A percentile compares a stretch with the other conserved stretches of the same genome.
Evolutionary conservation across 2,888 invertebrate species (phyloP).

Genomic region (Hetaerina titia): DNA sequence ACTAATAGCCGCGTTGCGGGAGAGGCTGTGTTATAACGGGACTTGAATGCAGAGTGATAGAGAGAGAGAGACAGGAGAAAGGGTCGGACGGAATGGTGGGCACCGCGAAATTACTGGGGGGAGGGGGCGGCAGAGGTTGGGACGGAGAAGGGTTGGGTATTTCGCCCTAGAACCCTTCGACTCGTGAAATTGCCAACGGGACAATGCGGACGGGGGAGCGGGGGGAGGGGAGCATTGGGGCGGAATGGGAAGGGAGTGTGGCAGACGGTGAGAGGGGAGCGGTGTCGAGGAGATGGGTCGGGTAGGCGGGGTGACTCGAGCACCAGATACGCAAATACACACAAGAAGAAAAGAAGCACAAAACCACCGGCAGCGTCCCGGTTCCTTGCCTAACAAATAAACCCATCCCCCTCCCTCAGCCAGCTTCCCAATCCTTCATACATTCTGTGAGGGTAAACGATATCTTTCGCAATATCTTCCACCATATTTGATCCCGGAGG

Average conservation of each 20-base stretch:
- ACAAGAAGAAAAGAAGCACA: neutral
- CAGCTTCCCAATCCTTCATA: neutral
- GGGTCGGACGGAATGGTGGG: neutral
- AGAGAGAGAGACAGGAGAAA: neutral
- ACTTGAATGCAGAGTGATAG: neutral
- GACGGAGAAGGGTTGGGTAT: conserved; percentile 7
- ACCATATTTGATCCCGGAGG: neutral
- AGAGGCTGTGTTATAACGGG: neutral
- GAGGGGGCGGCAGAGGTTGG: neutral
- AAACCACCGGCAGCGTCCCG: neutral
- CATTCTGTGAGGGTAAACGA: neutral
- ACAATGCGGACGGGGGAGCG: neutral
- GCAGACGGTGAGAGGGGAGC: neutral
- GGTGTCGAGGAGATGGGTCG: neutral
- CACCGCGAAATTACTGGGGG: neutral
- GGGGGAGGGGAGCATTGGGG: neutral
- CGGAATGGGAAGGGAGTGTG: neutral
- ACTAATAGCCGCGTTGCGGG: neutral
- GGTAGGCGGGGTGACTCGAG: neutral
- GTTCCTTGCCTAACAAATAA: neutral
- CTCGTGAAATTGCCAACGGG: conserved; percentile 52
- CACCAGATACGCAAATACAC: neutral
- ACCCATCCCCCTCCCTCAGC: neutral
- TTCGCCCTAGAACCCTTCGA: conserved; percentile 42
- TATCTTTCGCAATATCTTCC: neutral